Evolutionary conservation across 23 tunicate species (phyloP), one percentile per base, ranked within the genome.

Genomic region (Botrylloides violaceus): DNA sequence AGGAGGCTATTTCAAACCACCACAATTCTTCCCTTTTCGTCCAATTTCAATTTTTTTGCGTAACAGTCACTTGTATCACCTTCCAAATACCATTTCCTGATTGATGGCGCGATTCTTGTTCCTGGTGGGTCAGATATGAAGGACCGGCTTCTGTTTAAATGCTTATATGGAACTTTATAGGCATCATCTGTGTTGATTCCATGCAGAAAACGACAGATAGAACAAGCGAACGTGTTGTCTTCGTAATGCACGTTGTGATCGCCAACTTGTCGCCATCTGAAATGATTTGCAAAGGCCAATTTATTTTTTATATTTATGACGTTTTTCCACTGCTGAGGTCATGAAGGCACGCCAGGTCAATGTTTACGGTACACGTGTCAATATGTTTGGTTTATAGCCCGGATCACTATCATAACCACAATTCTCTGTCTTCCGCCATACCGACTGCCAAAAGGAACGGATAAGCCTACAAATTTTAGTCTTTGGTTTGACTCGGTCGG

Each of bases 121-220:
- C 53, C 15, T 43, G 53, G 53, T 15, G 53, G 12, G 53, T 15
- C 15, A 7, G 53, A 9, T 7, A 43, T 43, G 53, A 43, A 43
- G 53, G 53, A 43, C 53, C 53, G 9, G 53, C 15, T 43, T 43
- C 53, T 43, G 12, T 43, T 9, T 43, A 43, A 43, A 43, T 9
- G 12, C 12, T 15, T 9, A 43, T 43, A 15, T 43, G 53, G 53
- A 9, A 43, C 53, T 43, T 63, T 63, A 28, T 63, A 63, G n/a
- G 33, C 33, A 31, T 63, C 70, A 9, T 63, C 70, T 27, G 29
- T 34, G 33, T 63, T 63, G 34, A 63, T 63, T 29, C 70, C 70
- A 9, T 63, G 70, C 29, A 63, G 29, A 63, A 28, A 7, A 3
- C 76, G 76, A 33, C 83, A 79, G n/a, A 79, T 59, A 31, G 66